A percentile compares a stretch with the other conserved stretches of the same genome.
Conservation (phyloP, 2,797 vertebrate genomes). For the Toxotes lorentzi region DNA sequence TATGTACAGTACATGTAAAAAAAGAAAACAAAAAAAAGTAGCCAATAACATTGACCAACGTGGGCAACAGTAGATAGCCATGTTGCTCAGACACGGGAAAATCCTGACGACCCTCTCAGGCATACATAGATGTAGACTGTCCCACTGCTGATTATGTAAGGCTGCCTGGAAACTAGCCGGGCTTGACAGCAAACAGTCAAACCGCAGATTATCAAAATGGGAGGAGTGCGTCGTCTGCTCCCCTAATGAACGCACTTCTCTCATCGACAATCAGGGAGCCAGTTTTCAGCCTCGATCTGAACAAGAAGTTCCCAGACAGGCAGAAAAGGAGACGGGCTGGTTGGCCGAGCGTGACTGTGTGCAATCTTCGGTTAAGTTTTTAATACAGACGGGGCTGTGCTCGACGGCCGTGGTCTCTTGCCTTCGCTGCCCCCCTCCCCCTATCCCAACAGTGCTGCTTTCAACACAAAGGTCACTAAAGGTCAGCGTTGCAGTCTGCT, state of each 20-base stretch:
- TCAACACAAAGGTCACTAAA: conserved; percentile 78
- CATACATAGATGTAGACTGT: conserved; percentile 51
- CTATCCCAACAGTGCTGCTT: conserved; percentile 75
- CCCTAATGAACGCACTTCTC: conserved; percentile 35
- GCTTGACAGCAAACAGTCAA: conserved; percentile 54
- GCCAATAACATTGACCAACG: conserved; percentile 81
- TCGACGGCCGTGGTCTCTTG: conserved; percentile 38
- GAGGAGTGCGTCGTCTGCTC: conserved; percentile 43
- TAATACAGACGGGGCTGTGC: conserved; percentile 53
- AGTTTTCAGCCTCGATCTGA: conserved; percentile 39
- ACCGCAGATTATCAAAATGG: conserved; percentile 47
- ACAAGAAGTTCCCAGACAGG: conserved; percentile 42
- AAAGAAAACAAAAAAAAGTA: conserved; percentile 75
- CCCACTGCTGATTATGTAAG: conserved; percentile 46
- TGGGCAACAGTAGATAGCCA: conserved; percentile 79
- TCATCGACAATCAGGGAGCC: conserved; percentile 31
- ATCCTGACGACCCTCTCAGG: conserved; percentile 62
- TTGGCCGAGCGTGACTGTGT: conserved; percentile 58
- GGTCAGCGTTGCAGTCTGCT: conserved; percentile 66
- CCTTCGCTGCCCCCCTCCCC: conserved; percentile 18
- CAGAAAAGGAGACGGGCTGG: conserved; percentile 54
- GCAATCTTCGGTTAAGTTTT: conserved; percentile 63
- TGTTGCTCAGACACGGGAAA: conserved; percentile 73
- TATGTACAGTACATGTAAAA: conserved; percentile 89
- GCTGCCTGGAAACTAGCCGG: conserved; percentile 59